Base-by-base conservation (phyloP, 1,140 invertebrate species). In the Adoxophyes honmai region DNA sequence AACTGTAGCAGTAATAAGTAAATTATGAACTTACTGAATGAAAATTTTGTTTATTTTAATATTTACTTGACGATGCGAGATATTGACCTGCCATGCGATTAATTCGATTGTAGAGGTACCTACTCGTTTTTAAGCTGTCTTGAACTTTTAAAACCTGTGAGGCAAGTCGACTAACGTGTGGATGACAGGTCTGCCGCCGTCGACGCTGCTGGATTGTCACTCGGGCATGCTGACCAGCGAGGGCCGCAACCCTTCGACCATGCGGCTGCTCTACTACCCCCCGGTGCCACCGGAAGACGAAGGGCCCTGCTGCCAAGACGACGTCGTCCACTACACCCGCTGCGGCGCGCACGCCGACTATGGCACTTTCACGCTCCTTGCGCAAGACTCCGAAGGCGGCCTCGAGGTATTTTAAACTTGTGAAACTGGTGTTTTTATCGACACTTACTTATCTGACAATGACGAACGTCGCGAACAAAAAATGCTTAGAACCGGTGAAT, bases 261-360 rank as follows among this genome's bases (percentile, higher is more conserved):
- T 95, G 77, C 91, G 94, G 39, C 88, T 94, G 54, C 84, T 95
- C 52, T 92, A 92, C 67, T 94, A 94, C 80, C 94, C 94, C 38
- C 92, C 94, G 0, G 81, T 92, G 7, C 90, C 91, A 14, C 90
- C 91, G 3, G 84, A 85, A 14, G 91, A 91, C 69, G 90, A 91
- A 58, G 72, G 75, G 0, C 61, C 84, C 75, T 70, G 77, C 70
- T 70, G 80, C 78, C 37, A 79, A 60, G 61, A 73, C 74, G 58
- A 78, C 57, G 72, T 58, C 11, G 62, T 61, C 9, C 65, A 75
- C n/a, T 87, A 92, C 60, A 92, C 92, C 15, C 90, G 94, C 38
- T 95, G 93, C 66, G 93, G 93, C 0, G 91, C 93, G 1, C 94
- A 94, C 67, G 91, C 92, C 10, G 94, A 95, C 77, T 93, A 93